Conservation (phyloP, 2,797 vertebrate species). For the Peromyscus eremicus region DNA sequence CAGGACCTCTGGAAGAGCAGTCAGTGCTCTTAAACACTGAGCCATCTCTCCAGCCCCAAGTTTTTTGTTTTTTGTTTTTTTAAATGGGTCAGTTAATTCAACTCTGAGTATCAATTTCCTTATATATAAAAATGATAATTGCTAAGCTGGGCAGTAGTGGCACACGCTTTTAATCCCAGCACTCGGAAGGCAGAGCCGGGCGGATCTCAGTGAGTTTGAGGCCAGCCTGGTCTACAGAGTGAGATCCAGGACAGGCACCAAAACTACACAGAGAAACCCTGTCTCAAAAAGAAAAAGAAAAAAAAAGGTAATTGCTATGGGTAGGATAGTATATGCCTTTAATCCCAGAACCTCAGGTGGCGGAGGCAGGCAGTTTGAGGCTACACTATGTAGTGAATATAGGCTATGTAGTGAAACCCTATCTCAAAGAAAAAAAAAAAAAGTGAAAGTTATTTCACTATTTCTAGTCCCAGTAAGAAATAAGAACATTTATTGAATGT, state of each 20-base stretch:
- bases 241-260: too few relatives aligned
- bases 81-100: neutral
- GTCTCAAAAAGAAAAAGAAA: too few relatives aligned
- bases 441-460: neutral
- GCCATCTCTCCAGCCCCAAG: too few relatives aligned
- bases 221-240: too few relatives aligned
- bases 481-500: neutral
- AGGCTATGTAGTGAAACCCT: neutral
- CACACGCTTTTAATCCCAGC: too few relatives aligned
- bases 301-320: neutral
- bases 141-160: too few relatives aligned
- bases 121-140: neutral
- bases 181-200: too few relatives aligned
- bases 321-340: neutral
- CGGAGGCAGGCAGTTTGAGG: neutral
- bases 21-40: too few relatives aligned
- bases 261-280: too few relatives aligned
- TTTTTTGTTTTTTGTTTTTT: neutral
- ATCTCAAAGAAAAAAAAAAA: neutral
- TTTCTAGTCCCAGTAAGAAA: neutral
- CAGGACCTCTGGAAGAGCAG: too few relatives aligned
- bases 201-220: too few relatives aligned
- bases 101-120: neutral
- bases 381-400: neutral
- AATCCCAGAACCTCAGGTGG: neutral